Evolutionary conservation across 2,797 vertebrate genomes (phyloP).

Genomic region (Lindbergichthys nudifrons): DNA sequence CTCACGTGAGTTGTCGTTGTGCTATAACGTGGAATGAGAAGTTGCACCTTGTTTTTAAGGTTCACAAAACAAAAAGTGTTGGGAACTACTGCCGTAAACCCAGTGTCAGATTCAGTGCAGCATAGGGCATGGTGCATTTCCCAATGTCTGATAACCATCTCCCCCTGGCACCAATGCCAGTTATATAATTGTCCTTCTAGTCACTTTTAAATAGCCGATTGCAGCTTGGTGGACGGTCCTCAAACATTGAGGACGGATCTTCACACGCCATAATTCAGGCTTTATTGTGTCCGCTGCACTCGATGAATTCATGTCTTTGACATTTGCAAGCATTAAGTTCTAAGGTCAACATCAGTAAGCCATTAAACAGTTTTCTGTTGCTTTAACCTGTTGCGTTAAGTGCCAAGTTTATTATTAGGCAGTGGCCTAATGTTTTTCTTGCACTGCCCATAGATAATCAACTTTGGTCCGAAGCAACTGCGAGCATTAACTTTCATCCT

Average conservation of each 20-base stretch:
- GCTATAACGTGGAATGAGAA: background rate
- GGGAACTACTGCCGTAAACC: background rate
- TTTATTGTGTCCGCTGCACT: conserved; percentile 1
- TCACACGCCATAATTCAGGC: conserved; percentile 3
- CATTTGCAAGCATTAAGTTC: conserved; percentile 30
- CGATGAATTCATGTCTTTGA: conserved; percentile 37
- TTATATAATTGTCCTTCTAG: conserved; percentile 27
- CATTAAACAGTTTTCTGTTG: conserved; percentile 59
- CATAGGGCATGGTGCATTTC: conserved; percentile 1
- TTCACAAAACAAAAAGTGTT: background rate
- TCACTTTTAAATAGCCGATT: background rate
- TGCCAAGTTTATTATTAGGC: conserved; percentile 51
- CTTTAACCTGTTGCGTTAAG: conserved; percentile 48
- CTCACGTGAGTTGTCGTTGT: background rate
- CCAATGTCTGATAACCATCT: conserved; percentile 9
- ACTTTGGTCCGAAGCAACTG: conserved; percentile 26
- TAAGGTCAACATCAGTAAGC: conserved; percentile 46
- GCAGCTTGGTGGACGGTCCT: background rate
- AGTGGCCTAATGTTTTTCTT: conserved; percentile 40
- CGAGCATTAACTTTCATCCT: conserved; percentile 23
- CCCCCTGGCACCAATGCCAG: background rate
- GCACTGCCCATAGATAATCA: conserved; percentile 20
- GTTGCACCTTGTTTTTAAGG: conserved; percentile 7
- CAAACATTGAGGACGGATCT: background rate
- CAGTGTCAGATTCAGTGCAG: background rate